Base-by-base conservation (phyloP, 2,888 invertebrate species). In the Thysanoteuthis rhombus region DNA sequence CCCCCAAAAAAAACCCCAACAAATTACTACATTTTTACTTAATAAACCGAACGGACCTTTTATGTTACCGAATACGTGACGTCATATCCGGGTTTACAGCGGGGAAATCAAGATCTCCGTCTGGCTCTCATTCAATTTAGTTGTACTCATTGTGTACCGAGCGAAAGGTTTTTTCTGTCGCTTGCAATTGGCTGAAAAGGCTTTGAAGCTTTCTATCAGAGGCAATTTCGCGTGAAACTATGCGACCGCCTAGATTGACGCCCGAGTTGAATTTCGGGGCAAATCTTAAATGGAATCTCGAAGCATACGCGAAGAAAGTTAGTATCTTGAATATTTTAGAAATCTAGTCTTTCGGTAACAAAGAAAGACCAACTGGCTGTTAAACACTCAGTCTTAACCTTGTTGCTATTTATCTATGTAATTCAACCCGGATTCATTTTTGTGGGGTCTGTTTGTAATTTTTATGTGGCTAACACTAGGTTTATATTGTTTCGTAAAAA, bases 211-310 rank as follows among this genome's bases (percentile, higher is more conserved):
- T 75, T 75, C 75, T 75, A 32, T 75, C 75, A 75, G 75, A n/a
- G 32, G n/a, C n/a, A 75, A 75, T 32, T 75, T 75, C 75, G 36
- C 75, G 75, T 16, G n/a, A n/a, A 75, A 75, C 75, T 75, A 75
- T 75, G 75, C 75, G 75, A 75, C 75, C n/a, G 75, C n/a, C 75
- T n/a, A 75, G 75, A 75, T 75, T 75, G n/a, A 75, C 75, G 75
- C 75, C 75, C 75, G 75, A 75, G 16, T 75, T n/a, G 75, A 75
- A 75, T 75, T 75, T 75, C 75, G 75, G 36, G 36, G 12, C 36
- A 75, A 36, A 75, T n/a, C 75, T 16, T 75, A 75, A 75, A 75
- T 75, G 75, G 75, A 75, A 75, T 75, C 75, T 75, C 36, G 75
- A 75, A 36, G 36, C 75, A 75, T 6, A n/a, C n/a, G 75, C n/a